Conservation (phyloP, 2,888 invertebrate genomes). For the Ichneumoninae sp. region DNA sequence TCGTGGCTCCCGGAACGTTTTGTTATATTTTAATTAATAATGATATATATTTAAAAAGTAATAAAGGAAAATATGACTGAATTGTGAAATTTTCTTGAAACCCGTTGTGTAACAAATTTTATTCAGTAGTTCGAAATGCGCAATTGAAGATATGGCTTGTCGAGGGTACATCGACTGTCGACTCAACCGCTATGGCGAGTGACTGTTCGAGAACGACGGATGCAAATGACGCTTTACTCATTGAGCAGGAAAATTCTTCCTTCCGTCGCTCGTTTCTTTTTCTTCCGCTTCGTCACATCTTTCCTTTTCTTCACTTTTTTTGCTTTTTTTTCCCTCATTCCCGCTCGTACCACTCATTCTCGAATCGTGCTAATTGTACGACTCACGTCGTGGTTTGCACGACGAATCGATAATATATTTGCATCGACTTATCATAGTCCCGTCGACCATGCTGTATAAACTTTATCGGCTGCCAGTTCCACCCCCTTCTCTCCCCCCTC, state of each 20-base stretch:
- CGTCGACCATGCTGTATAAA: constrained; percentile 46
- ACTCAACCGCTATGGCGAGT: neutral
- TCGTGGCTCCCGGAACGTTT: neutral
- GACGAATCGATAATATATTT: constrained; percentile 63
- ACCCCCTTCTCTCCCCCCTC: neutral
- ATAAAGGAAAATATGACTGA: neutral
- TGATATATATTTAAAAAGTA: neutral
- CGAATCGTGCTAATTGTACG: constrained; percentile 55
- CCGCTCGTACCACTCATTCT: neutral
- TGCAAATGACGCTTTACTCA: constrained; percentile 31
- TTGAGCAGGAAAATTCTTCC: constrained; percentile 15
- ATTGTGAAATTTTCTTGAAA: neutral
- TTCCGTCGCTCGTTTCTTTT: neutral
- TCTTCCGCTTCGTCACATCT: neutral
- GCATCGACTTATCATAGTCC: constrained; percentile 63
- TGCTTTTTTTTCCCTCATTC: neutral
- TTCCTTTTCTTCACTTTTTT: neutral
- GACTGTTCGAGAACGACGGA: constrained; percentile 1
- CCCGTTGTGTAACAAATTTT: constrained; percentile 16
- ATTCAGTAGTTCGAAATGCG: constrained; percentile 38
- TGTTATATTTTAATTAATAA: constrained; percentile 29
- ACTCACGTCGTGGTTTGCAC: constrained; percentile 20
- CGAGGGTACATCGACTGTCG: constrained; percentile 2
- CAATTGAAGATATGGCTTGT: constrained; percentile 30
- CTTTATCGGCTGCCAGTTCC: constrained; percentile 27